phyloP scores from a whole-genome alignment of 2,797 vertebrate species.

The Percopsis omiscomaycus region DNA sequence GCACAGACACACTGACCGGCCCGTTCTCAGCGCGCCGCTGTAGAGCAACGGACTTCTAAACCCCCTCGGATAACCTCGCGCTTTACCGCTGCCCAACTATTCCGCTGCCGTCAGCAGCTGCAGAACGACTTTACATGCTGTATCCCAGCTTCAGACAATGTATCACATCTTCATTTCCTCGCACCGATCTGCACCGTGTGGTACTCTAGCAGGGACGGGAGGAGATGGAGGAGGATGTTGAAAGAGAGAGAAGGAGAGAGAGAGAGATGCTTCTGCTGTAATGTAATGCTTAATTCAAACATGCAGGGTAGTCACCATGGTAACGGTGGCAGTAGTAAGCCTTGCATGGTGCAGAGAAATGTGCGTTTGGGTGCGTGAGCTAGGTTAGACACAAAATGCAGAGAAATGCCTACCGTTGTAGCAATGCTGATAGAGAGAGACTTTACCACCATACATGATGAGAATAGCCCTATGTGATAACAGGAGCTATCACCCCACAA shows the following conservation, averaged over 20 bases:
- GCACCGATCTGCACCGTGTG: conserved; percentile 56
- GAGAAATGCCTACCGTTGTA: conserved; percentile 38
- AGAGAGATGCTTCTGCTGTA: conserved; percentile 70
- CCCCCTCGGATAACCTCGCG: conserved; percentile 41
- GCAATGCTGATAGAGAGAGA: conserved; percentile 7
- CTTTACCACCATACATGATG: conserved; percentile 11
- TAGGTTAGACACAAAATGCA: conserved; percentile 40
- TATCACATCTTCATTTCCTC: conserved; percentile 64
- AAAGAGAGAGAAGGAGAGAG: conserved; percentile 8
- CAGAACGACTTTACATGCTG: conserved; percentile 55
- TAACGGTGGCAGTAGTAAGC: conserved; percentile 80
- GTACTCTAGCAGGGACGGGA: conserved; percentile 57
- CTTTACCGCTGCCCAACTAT: conserved; percentile 45
- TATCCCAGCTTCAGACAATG: conserved; percentile 61
- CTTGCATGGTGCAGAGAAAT: conserved; percentile 72
- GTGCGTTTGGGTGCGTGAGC: conserved; percentile 38
- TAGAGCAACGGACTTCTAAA: conserved; percentile 42
- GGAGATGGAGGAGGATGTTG: conserved; percentile 57
- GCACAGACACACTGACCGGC: too few relatives aligned
- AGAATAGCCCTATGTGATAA: conserved; percentile 8
- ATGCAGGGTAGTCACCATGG: conserved; percentile 84
- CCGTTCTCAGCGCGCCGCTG: conserved; percentile 48
- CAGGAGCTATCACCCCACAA: neutral
- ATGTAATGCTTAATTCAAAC: conserved; percentile 84
- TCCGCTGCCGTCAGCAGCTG: conserved; percentile 51